A percentile compares a stretch with the other conserved stretches of the same genome.
Conservation (phyloP, 1,140 invertebrate genomes). For the Latrodectus geometricus region DNA sequence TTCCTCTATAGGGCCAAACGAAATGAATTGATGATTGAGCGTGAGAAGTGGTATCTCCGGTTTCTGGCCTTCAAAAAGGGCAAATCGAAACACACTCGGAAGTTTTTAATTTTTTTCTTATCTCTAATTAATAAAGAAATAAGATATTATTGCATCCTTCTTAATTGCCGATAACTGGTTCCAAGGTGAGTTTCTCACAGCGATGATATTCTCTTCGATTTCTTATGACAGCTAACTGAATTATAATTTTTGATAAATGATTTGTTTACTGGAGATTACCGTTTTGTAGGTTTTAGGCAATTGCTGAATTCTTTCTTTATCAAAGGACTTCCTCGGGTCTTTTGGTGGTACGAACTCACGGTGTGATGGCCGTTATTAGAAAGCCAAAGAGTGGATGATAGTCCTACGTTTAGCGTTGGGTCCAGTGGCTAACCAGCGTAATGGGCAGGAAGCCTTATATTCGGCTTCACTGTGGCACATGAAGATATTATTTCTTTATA, state of each 20-base stretch:
- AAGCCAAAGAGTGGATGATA: background rate
- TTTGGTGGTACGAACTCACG: too few species aligned
- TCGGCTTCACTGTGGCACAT: conserved; percentile 57
- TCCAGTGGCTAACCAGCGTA: conserved; percentile 54
- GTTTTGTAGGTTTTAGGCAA: too few species aligned
- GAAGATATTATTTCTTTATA: conserved; percentile 5
- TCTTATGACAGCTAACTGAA: background rate
- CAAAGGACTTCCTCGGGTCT: too few species aligned
- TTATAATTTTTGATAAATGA: too few species aligned
- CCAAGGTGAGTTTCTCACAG: background rate
- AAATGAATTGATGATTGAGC: too few species aligned
- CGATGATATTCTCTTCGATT: background rate
- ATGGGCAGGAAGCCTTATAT: conserved; percentile 55
- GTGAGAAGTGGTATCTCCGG: conserved; percentile 46
- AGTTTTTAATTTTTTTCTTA: conserved; percentile 12
- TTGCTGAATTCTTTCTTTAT: too few species aligned
- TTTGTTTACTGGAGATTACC: too few species aligned
- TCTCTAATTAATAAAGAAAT: conserved; percentile 7
- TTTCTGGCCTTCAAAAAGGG: conserved; percentile 22
- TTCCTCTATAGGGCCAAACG: too few species aligned
- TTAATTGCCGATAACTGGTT: conserved; percentile 20
- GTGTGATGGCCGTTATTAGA: background rate
- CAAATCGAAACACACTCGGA: background rate
- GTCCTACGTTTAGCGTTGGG: conserved; percentile 54
- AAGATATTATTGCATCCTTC: conserved; percentile 16